Base-by-base conservation (phyloP, 2,888 invertebrate species). In the Drosophila niveifrons region DNA sequence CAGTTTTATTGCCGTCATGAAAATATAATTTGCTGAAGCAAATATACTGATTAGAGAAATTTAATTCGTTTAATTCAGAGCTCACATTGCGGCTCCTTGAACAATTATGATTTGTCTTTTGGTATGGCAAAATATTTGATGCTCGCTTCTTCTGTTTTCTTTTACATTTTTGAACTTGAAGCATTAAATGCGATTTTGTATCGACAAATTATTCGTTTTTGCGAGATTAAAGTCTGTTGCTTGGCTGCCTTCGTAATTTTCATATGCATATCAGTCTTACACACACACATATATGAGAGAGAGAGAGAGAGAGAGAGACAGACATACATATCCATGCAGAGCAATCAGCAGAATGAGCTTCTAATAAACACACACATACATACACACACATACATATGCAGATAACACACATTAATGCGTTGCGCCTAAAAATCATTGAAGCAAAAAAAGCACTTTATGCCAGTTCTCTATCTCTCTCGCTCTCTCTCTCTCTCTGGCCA, bases 391-490 rank as follows among this genome's bases (percentile, higher is more conserved):
- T n/a, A 41, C 62, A 43, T 41, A 64, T 57, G 46, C 59, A 51
- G 43, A 64, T 17, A 43, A 50, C 29, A 39, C 34, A 75, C 51
- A 64, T 87, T 84, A 84, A 84, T 78, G 75, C 71, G 73, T 72
- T 75, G 66, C 65, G 82, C 82, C 82, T 66, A 74, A 72, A 82
- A 82, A 73, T 75, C 82, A 84, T 81, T 87, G 85, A 76, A 78
- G 84, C 88, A 75, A 82, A 81, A 63, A 83, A 72, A 80, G 81
- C 84, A 83, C 82, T 86, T 86, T 83, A 71, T 81, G 68, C 55
- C 59, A 63, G 57, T 47, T 53, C 53, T 39, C 47, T 66, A 6
- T 23, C 23, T 23, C 17, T 4, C 8, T 29, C n/a, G 39, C 11
- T 48, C 7, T 41, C 41, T 13, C 10, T 43, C 23, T 13, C 36